phyloP scores from a whole-genome alignment of 1,140 invertebrate species.

The Cecropterus lyciades region DNA sequence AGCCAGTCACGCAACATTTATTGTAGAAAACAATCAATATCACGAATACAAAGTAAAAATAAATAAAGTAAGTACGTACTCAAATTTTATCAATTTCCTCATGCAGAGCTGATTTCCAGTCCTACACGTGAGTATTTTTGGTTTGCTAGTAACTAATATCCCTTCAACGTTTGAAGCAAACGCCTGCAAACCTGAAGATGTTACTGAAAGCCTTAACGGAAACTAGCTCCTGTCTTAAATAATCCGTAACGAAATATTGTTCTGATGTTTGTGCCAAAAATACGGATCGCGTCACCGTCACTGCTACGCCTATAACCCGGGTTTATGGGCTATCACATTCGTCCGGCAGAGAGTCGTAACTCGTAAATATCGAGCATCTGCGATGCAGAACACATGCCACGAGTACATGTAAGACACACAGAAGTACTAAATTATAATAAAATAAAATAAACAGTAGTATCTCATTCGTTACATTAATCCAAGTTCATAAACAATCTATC shows the following conservation, averaged over 20 bases:
- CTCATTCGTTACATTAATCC: no score
- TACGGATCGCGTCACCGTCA: slow-evolving; percentile 68
- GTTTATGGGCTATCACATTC: slow-evolving; percentile 75
- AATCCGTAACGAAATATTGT: slow-evolving; percentile 58
- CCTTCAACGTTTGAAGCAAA: no score
- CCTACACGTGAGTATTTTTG: neutral
- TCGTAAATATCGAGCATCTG: slow-evolving; percentile 73
- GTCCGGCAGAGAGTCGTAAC: slow-evolving; percentile 53
- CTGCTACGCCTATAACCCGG: slow-evolving; percentile 58
- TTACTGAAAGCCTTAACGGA: slow-evolving; percentile 14
- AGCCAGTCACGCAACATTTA: no score
- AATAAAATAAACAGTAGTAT: neutral
- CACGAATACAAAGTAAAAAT: no score
- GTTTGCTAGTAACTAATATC: no score
- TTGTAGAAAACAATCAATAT: no score
- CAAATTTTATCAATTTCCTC: no score
- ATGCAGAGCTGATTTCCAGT: no score
- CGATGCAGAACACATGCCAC: slow-evolving; percentile 50
- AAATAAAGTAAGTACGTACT: no score
- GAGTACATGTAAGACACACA: neutral
- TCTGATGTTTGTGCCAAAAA: slow-evolving; percentile 66
- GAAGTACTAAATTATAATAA: neutral
- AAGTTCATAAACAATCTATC: no score
- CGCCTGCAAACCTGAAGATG: slow-evolving; percentile 4
- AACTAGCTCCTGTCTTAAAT: slow-evolving; percentile 51